Evolutionary conservation across 2,888 invertebrate genomes (phyloP).

Genomic region (Phaedon cochleariae): DNA sequence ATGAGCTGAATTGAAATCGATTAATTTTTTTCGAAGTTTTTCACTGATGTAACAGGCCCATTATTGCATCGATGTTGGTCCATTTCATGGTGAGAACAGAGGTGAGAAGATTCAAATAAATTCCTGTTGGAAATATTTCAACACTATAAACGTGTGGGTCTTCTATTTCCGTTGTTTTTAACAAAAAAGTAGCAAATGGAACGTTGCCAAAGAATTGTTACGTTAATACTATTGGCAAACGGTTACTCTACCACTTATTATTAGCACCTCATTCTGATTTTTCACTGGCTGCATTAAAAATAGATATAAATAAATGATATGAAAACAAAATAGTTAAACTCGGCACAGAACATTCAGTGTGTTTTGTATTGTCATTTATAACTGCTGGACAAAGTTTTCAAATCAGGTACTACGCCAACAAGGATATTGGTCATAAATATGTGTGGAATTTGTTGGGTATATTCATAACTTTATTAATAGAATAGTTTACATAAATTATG

Average conservation of each 20-base stretch:
- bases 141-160: conserved; percentile 1
- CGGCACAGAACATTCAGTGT: neutral
- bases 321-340: conserved; percentile 19
- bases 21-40: no score
- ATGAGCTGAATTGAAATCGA: no score
- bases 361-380: neutral
- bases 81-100: neutral
- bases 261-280: conserved; percentile 38
- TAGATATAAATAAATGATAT: conserved; percentile 27
- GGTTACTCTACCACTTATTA: conserved; percentile 22
- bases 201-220: conserved; percentile 20
- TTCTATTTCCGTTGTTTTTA: conserved; percentile 8
- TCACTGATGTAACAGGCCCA: no score
- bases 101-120: no score
- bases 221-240: conserved; percentile 22
- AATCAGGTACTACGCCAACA: no score
- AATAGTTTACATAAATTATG: no score
- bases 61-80: no score
- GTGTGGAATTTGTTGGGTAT: no score
- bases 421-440: no score
- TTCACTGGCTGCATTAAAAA: conserved; percentile 21
- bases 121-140: conserved; percentile 1
- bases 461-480: no score
- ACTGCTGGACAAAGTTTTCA: no score
- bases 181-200: conserved; percentile 14